Percentiles rank a stretch among this genome's conserved stretches.
Conservation (phyloP, 2,113 vertebrate genomes). For the Mugil cephalus region DNA sequence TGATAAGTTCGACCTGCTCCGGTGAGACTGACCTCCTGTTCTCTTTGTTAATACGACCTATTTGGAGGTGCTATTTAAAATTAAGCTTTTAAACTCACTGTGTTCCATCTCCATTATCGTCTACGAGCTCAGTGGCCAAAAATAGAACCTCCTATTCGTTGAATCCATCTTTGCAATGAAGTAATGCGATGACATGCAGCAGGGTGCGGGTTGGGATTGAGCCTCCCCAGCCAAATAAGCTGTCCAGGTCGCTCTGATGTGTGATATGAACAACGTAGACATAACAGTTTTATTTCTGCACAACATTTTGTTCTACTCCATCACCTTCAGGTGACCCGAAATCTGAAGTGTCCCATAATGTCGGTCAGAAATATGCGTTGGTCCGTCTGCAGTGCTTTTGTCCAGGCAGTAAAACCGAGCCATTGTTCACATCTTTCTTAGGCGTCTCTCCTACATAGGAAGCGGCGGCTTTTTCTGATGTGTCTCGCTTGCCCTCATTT, state of each 20-base stretch:
- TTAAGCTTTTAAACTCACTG: conserved; percentile 2
- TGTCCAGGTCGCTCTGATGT: no score
- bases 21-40: background rate
- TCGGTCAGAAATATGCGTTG: no score
- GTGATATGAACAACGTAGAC: background rate
- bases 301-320: background rate
- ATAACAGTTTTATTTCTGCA: background rate
- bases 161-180: conserved; percentile 1
- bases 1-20: conserved; percentile 29
- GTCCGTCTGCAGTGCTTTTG: no score
- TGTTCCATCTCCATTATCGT: background rate
- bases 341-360: no score
- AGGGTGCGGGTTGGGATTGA: no score
- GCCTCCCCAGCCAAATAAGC: no score
- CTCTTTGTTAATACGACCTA: conserved; percentile 9
- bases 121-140: background rate
- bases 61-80: conserved; percentile 8
- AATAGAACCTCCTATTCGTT: background rate
- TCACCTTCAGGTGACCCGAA: no score
- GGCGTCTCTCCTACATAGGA: background rate
- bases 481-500: background rate
- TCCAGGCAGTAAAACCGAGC: background rate
- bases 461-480: background rate
- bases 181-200: no score
- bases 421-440: background rate